Conservation (phyloP, 2,888 invertebrate genomes). For the Hanleya hanleyi region DNA sequence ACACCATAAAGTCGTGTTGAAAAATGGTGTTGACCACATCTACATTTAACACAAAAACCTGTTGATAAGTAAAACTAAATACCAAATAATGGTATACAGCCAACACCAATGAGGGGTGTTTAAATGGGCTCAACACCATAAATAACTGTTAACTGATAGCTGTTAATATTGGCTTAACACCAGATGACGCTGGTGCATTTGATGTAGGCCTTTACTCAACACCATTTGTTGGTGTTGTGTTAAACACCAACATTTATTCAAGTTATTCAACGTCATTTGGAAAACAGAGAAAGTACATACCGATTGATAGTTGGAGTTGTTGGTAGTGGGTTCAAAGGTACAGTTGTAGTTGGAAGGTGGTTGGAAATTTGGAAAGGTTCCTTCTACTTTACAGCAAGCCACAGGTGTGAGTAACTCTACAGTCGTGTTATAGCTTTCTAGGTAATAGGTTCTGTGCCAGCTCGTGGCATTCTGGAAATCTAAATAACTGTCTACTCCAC, state of each 20-base stretch:
- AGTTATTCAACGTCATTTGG: no score
- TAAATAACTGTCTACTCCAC: constrained; percentile 77
- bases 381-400: constrained; percentile 35
- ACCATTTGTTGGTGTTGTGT: not conserved
- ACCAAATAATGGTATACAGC: no score
- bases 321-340: constrained; percentile 21
- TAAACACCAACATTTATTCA: not conserved
- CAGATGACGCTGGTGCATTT: no score
- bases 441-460: constrained; percentile 14
- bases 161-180: no score
- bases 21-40: not conserved
- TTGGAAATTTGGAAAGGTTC: constrained; percentile 28
- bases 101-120: no score
- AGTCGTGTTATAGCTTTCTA: not conserved
- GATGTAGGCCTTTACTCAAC: not conserved
- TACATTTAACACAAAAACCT: no score
- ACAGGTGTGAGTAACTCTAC: constrained; percentile 26
- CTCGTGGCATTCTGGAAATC: constrained; percentile 77
- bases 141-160: no score
- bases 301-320: constrained; percentile 29
- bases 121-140: no score
- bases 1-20: no score
- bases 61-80: no score
- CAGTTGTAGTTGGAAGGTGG: constrained; percentile 26
- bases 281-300: constrained; percentile 11